A percentile compares a stretch with the other conserved stretches of the same genome.
Evolutionary conservation across 2,888 invertebrate species (phyloP).

Genomic region (Latheticus oryzae): DNA sequence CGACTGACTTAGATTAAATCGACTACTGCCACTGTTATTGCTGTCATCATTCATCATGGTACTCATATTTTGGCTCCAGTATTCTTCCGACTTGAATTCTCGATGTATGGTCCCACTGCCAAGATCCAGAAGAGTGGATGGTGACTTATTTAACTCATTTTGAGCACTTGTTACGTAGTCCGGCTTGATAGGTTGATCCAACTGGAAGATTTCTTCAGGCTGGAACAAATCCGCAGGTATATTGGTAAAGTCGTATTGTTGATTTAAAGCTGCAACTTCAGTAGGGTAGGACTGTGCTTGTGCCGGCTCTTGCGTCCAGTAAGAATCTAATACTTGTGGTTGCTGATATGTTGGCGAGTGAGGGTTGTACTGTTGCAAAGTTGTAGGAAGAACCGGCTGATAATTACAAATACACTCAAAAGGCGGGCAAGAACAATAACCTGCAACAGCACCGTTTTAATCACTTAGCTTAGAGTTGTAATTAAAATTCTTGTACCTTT

Average conservation of each 20-base stretch:
- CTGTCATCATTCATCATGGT: conserved; percentile 67
- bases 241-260: conserved; percentile 71
- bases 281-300: conserved; percentile 61
- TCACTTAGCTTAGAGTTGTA: conserved; percentile 11
- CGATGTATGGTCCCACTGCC: conserved; percentile 78
- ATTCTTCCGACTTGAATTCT: conserved; percentile 72
- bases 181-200: conserved; percentile 78
- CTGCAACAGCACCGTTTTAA: conserved; percentile 62
- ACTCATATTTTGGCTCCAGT: conserved; percentile 70
- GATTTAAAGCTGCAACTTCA: conserved; percentile 58
- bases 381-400: conserved; percentile 57
- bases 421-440: conserved; percentile 78
- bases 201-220: conserved; percentile 82
- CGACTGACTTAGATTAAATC: conserved; percentile 66
- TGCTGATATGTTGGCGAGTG: conserved; percentile 57
- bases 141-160: conserved; percentile 70
- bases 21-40: conserved; percentile 62
- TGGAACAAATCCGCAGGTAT: conserved; percentile 77
- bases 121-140: conserved; percentile 78
- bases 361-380: conserved; percentile 57
- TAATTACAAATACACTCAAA: conserved; percentile 78
- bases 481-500: conserved; percentile 67
- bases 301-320: conserved; percentile 64
- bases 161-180: conserved; percentile 70
- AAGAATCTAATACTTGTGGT: conserved; percentile 56